Conservation (phyloP, 2,888 invertebrate species). For the Sinopyrophorus schimmeli region DNA sequence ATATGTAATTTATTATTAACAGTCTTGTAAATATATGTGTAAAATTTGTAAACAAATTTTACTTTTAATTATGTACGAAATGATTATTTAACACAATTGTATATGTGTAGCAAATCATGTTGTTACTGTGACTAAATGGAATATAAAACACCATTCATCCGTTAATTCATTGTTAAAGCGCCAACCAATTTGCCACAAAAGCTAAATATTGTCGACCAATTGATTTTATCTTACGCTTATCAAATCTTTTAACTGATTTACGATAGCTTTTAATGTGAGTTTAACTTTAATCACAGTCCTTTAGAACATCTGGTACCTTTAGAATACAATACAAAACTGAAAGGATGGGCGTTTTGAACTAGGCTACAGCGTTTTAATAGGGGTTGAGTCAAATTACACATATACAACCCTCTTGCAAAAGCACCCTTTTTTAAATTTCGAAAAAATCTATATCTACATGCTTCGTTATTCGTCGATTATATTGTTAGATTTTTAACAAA, state of each 20-base stretch:
- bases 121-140: slow-evolving; percentile 54
- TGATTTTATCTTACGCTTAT: slow-evolving; percentile 51
- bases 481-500: too few species aligned
- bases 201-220: slow-evolving; percentile 45
- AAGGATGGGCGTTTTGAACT: slow-evolving; percentile 46
- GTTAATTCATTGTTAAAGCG: slow-evolving; percentile 19
- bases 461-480: too few species aligned
- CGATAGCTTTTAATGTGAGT: slow-evolving; percentile 52
- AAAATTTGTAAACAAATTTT: slow-evolving; percentile 40
- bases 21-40: slow-evolving; percentile 30
- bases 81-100: slow-evolving; percentile 46
- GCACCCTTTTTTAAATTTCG: slow-evolving; percentile 14
- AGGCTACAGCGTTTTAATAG: slow-evolving; percentile 47
- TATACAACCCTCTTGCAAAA: slow-evolving; percentile 21
- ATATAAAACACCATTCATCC: slow-evolving; percentile 28
- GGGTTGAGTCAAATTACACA: slow-evolving; percentile 49
- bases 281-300: slow-evolving; percentile 55
- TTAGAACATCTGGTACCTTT: slow-evolving; percentile 53
- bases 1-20: slow-evolving; percentile 13
- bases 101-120: slow-evolving; percentile 54
- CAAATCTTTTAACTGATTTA: slow-evolving; percentile 49
- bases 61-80: slow-evolving; percentile 51
- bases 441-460: too few species aligned
- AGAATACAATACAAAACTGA: slow-evolving; percentile 42
- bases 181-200: slow-evolving; percentile 28